phyloP scores from a whole-genome alignment of 2,797 vertebrate species.

The Sebastes taczanowskii region DNA sequence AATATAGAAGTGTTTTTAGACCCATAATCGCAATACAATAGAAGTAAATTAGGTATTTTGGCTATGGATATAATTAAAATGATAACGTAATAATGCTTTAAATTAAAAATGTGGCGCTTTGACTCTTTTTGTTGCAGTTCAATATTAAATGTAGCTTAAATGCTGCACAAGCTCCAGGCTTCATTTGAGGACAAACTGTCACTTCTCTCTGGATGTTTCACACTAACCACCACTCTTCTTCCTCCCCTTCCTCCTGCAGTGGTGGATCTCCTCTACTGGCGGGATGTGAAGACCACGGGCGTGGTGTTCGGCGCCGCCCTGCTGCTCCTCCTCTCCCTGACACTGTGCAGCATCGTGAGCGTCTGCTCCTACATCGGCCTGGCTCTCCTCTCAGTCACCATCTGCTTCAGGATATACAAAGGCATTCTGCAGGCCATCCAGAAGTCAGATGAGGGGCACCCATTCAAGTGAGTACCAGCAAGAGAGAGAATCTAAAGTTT shows the following conservation, averaged over 20 bases:
- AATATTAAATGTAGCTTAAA: background rate
- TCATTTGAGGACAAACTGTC: background rate
- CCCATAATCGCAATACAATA: background rate
- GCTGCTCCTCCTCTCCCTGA: slow-evolving; percentile 94
- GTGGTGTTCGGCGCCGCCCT: slow-evolving; percentile 93
- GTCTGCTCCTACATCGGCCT: slow-evolving; percentile 93
- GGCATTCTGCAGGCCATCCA: slow-evolving; percentile 97
- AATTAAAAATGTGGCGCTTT: no score
- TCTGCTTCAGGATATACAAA: slow-evolving; percentile 98
- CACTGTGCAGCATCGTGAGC: slow-evolving; percentile 96
- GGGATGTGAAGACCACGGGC: slow-evolving; percentile 93
- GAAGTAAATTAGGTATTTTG: background rate
- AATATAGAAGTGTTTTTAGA: background rate
- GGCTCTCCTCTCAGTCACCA: slow-evolving; percentile 93
- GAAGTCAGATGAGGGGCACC: slow-evolving; percentile 96
- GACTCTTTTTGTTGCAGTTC: background rate
- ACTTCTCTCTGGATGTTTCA: background rate
- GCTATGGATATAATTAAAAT: background rate
- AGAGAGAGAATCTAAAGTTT: no score
- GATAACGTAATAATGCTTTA: background rate
- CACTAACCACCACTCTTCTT: background rate
- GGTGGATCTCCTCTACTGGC: slow-evolving; percentile 98
- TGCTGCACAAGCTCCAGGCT: background rate
- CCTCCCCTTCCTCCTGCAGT: slow-evolving; percentile 74
- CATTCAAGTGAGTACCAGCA: slow-evolving; percentile 89